phyloP scores from a whole-genome alignment of 2,797 vertebrate genomes.

The Mycteria americana region DNA sequence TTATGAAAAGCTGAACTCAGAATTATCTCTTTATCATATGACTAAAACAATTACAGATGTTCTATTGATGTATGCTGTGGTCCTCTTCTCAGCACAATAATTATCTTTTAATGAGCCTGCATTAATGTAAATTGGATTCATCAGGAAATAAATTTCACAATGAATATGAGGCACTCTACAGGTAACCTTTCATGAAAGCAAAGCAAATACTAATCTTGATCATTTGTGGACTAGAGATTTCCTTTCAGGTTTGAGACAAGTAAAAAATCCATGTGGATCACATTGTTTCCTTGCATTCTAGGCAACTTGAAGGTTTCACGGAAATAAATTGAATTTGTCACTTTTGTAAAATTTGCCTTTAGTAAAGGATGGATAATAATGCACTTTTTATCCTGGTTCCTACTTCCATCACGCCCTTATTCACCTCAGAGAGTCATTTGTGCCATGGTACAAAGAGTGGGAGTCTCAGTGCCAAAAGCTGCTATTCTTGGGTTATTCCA shows the following conservation, averaged over 20 bases:
- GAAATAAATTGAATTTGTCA: background rate
- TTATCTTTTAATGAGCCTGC: constrained; percentile 83
- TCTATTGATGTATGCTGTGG: constrained; percentile 57
- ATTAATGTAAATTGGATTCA: constrained; percentile 81
- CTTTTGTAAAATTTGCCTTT: background rate
- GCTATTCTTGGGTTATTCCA: background rate
- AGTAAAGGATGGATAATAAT: background rate
- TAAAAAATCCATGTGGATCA: background rate
- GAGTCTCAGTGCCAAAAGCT: background rate
- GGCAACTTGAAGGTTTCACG: background rate
- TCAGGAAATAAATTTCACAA: constrained; percentile 72
- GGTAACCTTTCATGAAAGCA: constrained; percentile 72
- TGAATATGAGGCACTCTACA: constrained; percentile 71
- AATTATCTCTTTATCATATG: constrained; percentile 75
- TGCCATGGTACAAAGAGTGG: background rate
- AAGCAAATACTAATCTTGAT: constrained; percentile 54
- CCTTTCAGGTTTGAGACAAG: background rate
- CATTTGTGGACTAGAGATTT: constrained; percentile 14
- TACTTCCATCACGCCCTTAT: background rate
- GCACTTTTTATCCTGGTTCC: background rate
- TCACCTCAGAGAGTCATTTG: background rate
- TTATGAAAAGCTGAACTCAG: constrained; percentile 68
- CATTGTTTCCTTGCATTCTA: background rate
- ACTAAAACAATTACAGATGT: constrained; percentile 81
- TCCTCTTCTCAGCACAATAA: constrained; percentile 72